phyloP scores from a whole-genome alignment of 2,797 vertebrate genomes.

The Neostethus bicornis region DNA sequence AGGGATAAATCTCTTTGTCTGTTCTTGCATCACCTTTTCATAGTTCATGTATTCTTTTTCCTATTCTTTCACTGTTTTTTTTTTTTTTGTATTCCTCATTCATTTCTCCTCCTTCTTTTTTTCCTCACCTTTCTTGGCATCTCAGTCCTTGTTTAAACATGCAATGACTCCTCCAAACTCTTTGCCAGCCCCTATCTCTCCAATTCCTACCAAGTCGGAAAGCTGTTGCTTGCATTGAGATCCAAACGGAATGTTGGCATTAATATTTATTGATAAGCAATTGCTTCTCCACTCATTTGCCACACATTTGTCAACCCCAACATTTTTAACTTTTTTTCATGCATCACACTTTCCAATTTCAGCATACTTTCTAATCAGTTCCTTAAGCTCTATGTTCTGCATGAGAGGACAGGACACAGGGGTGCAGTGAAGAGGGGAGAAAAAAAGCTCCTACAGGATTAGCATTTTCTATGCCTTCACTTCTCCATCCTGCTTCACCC shows the following conservation, averaged over 20 bases:
- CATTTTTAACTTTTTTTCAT: slow-evolving; percentile 64
- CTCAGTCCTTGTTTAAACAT: slow-evolving; percentile 30
- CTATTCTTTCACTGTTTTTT: slow-evolving; percentile 21
- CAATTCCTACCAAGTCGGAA: slow-evolving; percentile 61
- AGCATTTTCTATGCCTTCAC: slow-evolving; percentile 73
- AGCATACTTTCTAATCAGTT: slow-evolving; percentile 80
- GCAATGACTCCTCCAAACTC: slow-evolving; percentile 11
- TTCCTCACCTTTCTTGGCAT: slow-evolving; percentile 14
- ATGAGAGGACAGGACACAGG: slow-evolving; percentile 72
- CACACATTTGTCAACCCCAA: slow-evolving; percentile 56
- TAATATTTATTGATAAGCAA: slow-evolving; percentile 75
- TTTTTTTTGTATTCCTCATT: slow-evolving; percentile 18
- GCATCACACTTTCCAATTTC: slow-evolving; percentile 77
- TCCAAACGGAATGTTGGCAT: slow-evolving; percentile 69
- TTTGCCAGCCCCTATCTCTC: slow-evolving; percentile 20
- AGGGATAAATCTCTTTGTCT: slow-evolving; percentile 62
- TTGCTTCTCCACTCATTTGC: slow-evolving; percentile 49
- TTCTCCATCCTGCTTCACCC: slow-evolving; percentile 50
- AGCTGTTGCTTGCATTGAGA: slow-evolving; percentile 75
- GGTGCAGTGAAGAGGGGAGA: slow-evolving; percentile 40
- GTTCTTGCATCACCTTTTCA: slow-evolving; percentile 30
- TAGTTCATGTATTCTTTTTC: slow-evolving; percentile 20
- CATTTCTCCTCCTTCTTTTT: slow-evolving; percentile 35
- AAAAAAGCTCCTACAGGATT: slow-evolving; percentile 61
- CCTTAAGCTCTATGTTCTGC: slow-evolving; percentile 78